Base-by-base conservation (phyloP, 2,797 vertebrate species). In the Helostoma temminkii region DNA sequence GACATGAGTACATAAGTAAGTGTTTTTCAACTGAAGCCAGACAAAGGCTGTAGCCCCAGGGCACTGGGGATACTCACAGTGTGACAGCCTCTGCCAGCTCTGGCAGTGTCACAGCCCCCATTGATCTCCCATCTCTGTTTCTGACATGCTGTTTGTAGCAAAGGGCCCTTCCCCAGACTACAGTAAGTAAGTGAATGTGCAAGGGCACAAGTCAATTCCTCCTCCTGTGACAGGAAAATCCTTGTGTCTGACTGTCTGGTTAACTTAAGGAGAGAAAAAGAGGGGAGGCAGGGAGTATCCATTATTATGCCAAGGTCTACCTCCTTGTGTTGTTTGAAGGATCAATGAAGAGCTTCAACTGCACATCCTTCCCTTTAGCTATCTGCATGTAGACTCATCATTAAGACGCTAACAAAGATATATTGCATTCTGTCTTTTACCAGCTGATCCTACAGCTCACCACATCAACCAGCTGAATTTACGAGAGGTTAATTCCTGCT, bases 101-200 rank as follows among this genome's bases (percentile, higher is more conserved):
- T 50, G 67, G 73, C 81, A 53, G 76, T 80, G 87, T 69, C 78
- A 73, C 63, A 58, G 66, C 68, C 68, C 81, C 73, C 68, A 80
- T 68, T 89, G 82, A 86, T 74, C 83, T 76, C 43, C 69, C 67
- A 69, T 70, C 81, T 76, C 71, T 19, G 61, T 50, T 71, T 66
- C 62, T 76, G 66, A 78, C 41, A n/a, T 43, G 60, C 54, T 19
- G 30, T 70, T 81, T 68, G 76, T 58, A 46, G 67, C 62, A 18
- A 42, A 12, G 66, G 26, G 42, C 55, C 67, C 60, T 69, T 74
- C 50, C 49, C 55, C 28, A 48, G 60, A 81, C 81, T 70, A 70
- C 74, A 66, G 68, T 50, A 30, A 66, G 68, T 50, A 30, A 79
- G 49, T 22, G 36, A 77, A 80, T 74, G 67, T 76, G 53, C 37